Evolutionary conservation across 2,113 vertebrate species (phyloP), one percentile per base, ranked within the genome.

Genomic region (Rhinichthys klamathensis): DNA sequence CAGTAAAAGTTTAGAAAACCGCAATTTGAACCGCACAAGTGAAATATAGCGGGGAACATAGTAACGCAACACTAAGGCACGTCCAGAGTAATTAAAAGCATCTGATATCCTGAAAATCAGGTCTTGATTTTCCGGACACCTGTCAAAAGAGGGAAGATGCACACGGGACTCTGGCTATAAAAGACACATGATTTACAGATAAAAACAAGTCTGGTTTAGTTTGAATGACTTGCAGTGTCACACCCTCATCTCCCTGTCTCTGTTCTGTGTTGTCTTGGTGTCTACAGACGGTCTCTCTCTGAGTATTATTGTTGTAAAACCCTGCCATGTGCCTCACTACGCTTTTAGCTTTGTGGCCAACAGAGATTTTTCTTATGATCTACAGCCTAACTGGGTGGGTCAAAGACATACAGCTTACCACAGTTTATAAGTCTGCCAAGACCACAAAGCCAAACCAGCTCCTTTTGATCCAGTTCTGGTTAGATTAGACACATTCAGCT

Each of bases 61-160:
- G 60, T 58, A 58, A 30, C 4, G 8, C 7, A 60, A 27, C 25
- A 56, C 54, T 8, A 2, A 2, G 18, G 18, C 54, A 56, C 2
- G 6, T 65, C 5, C 41, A 77, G 27, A 18, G 18, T 58, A 30
- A 75, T 23, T 77, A 56, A 54, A 35, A 10, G 30, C 10, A 38
- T 77, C 2, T 77, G 30, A 58, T 77, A 80, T 63, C 27, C 25
- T 84, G 75, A 23, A 69, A 54, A 9, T 63, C 46, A 35, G 38
- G 74, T 44, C 86, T 80, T 44, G 63, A 79, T 30, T 18, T 23
- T 70, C 8, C 23, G 67, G 67, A 87, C 82, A 83, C 85, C 74
- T 51, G 58, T 87, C 81, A 74, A 84, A 65, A 56, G 65, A 74
- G 74, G 79, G 85, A 60, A 79, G 79, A 72, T 46, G 46, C 83